phyloP scores from a whole-genome alignment of 2,888 invertebrate species.

The Tuberolachnus salignus region DNA sequence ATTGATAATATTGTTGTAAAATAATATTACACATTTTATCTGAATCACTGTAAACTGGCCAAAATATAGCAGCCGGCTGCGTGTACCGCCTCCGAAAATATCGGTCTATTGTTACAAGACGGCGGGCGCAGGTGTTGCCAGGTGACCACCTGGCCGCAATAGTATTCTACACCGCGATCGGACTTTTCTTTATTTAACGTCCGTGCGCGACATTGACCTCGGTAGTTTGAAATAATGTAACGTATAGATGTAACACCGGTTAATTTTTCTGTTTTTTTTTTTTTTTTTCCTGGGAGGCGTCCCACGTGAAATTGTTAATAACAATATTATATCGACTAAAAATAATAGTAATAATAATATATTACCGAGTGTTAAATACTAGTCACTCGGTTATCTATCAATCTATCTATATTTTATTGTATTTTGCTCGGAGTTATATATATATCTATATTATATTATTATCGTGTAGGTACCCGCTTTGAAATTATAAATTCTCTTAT shows the following conservation, averaged over 20 bases:
- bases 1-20: too few relatives aligned
- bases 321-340: slow-evolving; percentile 10
- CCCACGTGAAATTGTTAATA: slow-evolving; percentile 21
- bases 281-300: not conserved
- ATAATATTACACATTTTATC: too few relatives aligned
- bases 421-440: not conserved
- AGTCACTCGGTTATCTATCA: not conserved
- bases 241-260: slow-evolving; percentile 6
- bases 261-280: not conserved
- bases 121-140: slow-evolving; percentile 46
- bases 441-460: slow-evolving; percentile 1
- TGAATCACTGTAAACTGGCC: not conserved
- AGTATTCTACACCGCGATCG: slow-evolving; percentile 21
- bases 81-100: not conserved
- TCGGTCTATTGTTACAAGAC: slow-evolving; percentile 33
- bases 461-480: too few relatives aligned
- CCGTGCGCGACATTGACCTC: slow-evolving; percentile 41
- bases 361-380: not conserved
- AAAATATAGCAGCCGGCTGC: not conserved
- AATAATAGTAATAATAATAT: not conserved
- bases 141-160: slow-evolving; percentile 47
- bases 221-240: slow-evolving; percentile 8
- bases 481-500: too few relatives aligned
- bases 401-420: slow-evolving; percentile 2
- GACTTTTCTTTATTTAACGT: slow-evolving; percentile 25